phyloP scores from a whole-genome alignment of 2,113 vertebrate species.

The Pelecanoides urinatrix region DNA sequence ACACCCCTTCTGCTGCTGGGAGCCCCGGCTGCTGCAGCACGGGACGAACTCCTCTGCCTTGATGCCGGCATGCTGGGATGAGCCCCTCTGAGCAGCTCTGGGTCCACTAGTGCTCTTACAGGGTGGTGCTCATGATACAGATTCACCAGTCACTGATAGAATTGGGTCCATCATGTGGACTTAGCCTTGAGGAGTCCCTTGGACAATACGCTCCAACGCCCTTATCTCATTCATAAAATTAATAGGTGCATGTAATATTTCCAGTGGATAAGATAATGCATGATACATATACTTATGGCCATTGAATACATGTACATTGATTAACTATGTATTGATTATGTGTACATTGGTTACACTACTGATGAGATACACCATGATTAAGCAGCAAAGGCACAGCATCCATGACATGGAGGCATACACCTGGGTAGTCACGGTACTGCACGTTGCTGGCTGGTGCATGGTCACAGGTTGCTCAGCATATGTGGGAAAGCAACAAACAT shows the following conservation, averaged over 20 bases:
- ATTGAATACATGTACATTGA: accelerated
- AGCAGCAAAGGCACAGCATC: neutral
- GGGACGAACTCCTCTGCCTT: neutral
- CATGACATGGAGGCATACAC: accelerated
- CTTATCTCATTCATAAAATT: neutral
- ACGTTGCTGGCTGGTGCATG: accelerated
- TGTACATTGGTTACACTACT: neutral
- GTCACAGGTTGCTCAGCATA: neutral
- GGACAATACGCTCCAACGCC: neutral
- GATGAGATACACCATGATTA: neutral
- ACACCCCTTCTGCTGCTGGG: neutral
- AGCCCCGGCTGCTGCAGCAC: neutral
- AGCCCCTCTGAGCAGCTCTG: neutral
- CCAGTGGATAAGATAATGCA: neutral
- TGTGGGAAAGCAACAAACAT: neutral
- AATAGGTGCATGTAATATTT: neutral
- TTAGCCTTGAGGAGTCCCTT: neutral
- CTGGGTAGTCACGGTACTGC: neutral
- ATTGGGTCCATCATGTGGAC: neutral
- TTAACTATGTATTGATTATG: accelerated
- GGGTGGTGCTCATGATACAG: neutral
- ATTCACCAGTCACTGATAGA: neutral
- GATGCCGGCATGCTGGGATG: accelerated
- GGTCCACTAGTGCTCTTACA: neutral
- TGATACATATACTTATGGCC: neutral